Conservation (phyloP, 2,113 vertebrate species). For the Chrysemys picta region DNA sequence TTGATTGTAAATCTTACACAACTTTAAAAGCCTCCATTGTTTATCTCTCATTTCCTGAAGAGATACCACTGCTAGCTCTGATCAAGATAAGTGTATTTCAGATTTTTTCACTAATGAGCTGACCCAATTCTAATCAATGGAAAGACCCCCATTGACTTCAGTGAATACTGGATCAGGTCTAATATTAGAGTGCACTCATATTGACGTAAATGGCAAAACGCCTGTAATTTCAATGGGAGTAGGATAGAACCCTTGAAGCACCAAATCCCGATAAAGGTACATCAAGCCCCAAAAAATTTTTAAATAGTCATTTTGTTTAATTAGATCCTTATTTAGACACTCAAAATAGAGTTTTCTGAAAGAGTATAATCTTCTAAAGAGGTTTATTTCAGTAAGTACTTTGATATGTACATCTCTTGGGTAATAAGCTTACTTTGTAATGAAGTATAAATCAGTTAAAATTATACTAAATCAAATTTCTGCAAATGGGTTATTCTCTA, state of each 20-base stretch:
- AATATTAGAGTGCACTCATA: not conserved
- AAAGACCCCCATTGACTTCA: accelerated
- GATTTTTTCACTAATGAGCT: not conserved
- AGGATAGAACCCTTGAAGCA: not conserved
- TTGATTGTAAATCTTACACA: not conserved
- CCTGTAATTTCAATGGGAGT: not conserved
- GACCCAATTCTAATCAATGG: not conserved
- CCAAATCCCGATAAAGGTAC: not conserved
- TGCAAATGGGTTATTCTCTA: conserved; percentile 28
- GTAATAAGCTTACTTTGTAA: conserved; percentile 58
- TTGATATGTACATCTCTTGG: conserved; percentile 35
- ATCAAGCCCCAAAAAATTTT: not conserved
- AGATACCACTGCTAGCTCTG: not conserved
- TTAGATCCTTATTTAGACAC: not conserved
- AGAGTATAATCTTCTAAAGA: conserved; percentile 42
- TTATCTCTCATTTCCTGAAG: not conserved
- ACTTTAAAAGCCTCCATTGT: not conserved
- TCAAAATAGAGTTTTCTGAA: conserved; percentile 2
- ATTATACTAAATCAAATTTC: conserved; percentile 54
- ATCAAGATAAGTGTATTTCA: not conserved
- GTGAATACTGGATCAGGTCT: not conserved
- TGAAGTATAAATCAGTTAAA: conserved; percentile 69
- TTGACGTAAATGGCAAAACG: not conserved
- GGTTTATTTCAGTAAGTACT: conserved; percentile 52
- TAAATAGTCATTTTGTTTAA: not conserved